A percentile compares a stretch with the other conserved stretches of the same genome.
These are phyloP conservation scores for Siphonodentalium dalli DNA, from an alignment of 2,888 invertebrate genomes.

Conservation along the genomic window DNA sequence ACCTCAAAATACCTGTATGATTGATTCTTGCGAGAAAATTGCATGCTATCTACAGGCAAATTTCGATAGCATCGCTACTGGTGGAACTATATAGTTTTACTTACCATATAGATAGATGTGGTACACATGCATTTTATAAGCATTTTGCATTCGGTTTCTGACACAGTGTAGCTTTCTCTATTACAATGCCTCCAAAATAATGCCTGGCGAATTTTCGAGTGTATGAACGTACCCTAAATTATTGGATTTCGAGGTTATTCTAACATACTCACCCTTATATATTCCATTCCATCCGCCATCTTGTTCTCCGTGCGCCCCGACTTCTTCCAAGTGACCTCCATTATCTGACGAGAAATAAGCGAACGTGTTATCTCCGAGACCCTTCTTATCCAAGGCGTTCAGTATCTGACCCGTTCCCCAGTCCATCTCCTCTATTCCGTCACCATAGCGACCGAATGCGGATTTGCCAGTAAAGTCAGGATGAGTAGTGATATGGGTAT, in stretches of 20 bases:
- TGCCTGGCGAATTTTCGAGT: no score
- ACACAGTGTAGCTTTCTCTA: no score
- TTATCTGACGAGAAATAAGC: constrained; percentile 69
- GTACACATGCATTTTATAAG: no score
- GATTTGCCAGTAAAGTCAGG: constrained; percentile 66
- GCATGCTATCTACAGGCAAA: no score
- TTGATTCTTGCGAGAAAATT: no score
- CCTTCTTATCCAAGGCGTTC: constrained; percentile 53
- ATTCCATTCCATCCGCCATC: constrained; percentile 59
- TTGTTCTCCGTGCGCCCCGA: constrained; percentile 56
- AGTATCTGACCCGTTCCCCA: constrained; percentile 68
- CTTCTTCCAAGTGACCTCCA: constrained; percentile 66
- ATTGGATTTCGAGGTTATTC: no score
- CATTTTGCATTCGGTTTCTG: no score
- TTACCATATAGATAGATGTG: no score
- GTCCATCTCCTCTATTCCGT: constrained; percentile 69
- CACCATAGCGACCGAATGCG: constrained; percentile 67
- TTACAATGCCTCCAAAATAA: no score
- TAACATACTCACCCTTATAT: constrained; percentile 44
- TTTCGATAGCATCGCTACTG: no score
- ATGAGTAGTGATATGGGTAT: constrained; percentile 73
- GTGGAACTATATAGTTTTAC: neutral
- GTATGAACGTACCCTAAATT: no score
- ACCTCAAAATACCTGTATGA: no score
- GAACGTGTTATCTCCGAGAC: constrained; percentile 63